Base-by-base conservation (phyloP, 2,888 invertebrate genomes). In the Dermolepida albohirtum region DNA sequence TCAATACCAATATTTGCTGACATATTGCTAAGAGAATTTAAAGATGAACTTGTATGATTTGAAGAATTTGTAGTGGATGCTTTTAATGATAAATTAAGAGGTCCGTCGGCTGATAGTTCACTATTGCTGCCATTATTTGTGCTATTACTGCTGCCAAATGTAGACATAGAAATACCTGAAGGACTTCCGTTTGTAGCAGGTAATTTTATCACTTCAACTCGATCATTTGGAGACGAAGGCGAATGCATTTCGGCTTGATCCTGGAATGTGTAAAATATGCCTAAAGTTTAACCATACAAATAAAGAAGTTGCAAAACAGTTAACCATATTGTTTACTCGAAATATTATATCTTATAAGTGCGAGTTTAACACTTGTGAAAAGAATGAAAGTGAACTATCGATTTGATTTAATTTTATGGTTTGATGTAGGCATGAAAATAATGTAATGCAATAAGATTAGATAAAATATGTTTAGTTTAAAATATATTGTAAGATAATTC, bases 41-140 rank as follows among this genome's bases (percentile, higher is more conserved):
- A 81, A 64, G 89, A 84, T 66, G 88, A 84, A 44, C 87, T 88
- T 29, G 76, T 74, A 68, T 75, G 75, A 68, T 72, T 71, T 64
- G 74, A 78, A 22, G 76, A 73, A 40, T 71, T 70, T 29, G 75
- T 72, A 67, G 84, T 80, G 44, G 84, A 82, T 0, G 93, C 92
- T 82, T 95, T 95, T 73, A 94, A 86, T 1, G 93, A 94, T 14
- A 95, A 87, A 84, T 95, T 95, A 17, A 95, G 86, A 0, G 95
- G 95, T 0, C 92, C 89, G 76, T 94, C 94, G 68, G 87, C 89
- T 54, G 89, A 88, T 39, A 83, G 81, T 73, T 81, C 79, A 76
- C 77, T 81, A 69, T 70, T 70, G 64, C 69, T 66, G 54, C 70
- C 70, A 49, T 66, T 71, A 63, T 68, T 64, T 6, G 49, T 50